phyloP scores from a whole-genome alignment of 2,888 invertebrate species.

The Orchesellides sinensis region DNA sequence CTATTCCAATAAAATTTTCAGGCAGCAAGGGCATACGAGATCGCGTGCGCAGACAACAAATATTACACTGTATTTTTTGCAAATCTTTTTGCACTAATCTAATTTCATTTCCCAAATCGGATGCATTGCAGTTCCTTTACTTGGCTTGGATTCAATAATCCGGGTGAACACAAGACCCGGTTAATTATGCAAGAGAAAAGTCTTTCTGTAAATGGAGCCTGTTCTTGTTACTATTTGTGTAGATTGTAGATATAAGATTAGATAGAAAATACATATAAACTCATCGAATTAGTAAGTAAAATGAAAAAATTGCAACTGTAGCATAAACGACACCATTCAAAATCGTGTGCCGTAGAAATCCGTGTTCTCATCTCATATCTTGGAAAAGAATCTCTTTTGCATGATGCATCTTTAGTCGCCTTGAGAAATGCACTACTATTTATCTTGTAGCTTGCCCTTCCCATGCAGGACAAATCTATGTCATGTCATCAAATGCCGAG shows the following conservation, averaged over 20 bases:
- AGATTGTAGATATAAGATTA: neutral
- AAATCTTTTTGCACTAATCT: slow-evolving; percentile 2
- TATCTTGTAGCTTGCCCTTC: neutral
- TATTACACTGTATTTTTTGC: neutral
- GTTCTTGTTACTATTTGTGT: neutral
- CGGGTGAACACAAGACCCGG: slow-evolving; percentile 40
- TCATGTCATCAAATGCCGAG: slow-evolving; percentile 25
- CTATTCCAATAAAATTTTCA: no score
- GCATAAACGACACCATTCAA: neutral
- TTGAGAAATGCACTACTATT: neutral
- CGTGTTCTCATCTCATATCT: neutral
- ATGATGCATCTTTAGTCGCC: neutral
- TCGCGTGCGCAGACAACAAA: slow-evolving; percentile 29
- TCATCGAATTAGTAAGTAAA: neutral
- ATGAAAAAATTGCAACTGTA: slow-evolving; percentile 16
- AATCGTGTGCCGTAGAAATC: neutral
- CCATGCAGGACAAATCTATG: neutral
- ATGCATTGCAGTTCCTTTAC: slow-evolving; percentile 11
- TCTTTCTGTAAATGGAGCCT: neutral
- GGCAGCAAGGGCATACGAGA: slow-evolving; percentile 12
- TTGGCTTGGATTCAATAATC: slow-evolving; percentile 58
- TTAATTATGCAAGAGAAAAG: slow-evolving; percentile 33
- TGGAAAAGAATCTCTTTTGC: neutral
- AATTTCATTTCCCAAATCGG: slow-evolving; percentile 27
- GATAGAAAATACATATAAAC: neutral